These are phyloP conservation scores for Esox niger DNA, from an alignment of 2,113 vertebrate species.

Conservation along the genomic window DNA sequence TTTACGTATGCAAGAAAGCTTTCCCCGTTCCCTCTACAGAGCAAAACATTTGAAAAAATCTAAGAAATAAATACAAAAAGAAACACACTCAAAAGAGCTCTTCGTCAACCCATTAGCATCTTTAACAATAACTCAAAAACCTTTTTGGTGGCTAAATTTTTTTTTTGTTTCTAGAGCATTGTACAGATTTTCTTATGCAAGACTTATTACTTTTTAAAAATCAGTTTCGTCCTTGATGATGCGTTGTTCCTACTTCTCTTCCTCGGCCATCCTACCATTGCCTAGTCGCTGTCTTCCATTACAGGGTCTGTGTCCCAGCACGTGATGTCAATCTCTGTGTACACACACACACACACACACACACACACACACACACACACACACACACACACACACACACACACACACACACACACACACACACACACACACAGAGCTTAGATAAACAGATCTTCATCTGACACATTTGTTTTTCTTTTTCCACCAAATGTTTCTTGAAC, in stretches of 20 bases:
- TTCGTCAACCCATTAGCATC: constrained; percentile 43
- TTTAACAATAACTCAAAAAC: constrained; percentile 59
- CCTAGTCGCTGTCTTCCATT: constrained; percentile 86
- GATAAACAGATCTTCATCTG: too few species aligned
- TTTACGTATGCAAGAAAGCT: too few species aligned
- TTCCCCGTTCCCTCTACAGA: constrained; percentile 54
- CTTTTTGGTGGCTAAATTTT: constrained; percentile 59
- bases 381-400: constrained; percentile 13
- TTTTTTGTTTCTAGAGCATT: constrained; percentile 59
- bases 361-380: neutral
- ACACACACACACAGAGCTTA: too few species aligned
- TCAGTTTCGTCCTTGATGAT: constrained; percentile 50
- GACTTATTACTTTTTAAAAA: constrained; percentile 52
- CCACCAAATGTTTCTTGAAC: too few species aligned
- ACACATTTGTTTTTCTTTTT: too few species aligned
- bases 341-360: constrained; percentile 16
- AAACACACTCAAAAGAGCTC: constrained; percentile 38
- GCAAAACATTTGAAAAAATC: constrained; percentile 51
- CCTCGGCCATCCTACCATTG: constrained; percentile 27
- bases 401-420: neutral
- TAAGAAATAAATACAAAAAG: constrained; percentile 53
- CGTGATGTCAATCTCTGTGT: constrained; percentile 92
- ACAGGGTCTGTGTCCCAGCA: constrained; percentile 95
- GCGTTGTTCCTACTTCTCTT: constrained; percentile 58
- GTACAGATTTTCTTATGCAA: constrained; percentile 69